Conservation (phyloP, 2,888 invertebrate genomes). For the Poecilobothrus nobilitatus region DNA sequence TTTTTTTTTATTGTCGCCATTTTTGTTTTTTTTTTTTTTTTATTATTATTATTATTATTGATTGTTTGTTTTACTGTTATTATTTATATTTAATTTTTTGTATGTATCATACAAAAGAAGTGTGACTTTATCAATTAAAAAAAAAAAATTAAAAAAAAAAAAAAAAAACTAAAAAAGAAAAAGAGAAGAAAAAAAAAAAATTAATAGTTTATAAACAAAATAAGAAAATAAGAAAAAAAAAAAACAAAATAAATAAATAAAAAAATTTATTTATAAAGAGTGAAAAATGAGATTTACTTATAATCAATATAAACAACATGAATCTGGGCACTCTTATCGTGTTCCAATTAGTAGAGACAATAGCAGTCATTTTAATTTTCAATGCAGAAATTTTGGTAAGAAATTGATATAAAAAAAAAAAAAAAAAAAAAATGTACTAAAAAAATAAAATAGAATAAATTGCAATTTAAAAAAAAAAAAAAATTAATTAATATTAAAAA, state of each 20-base stretch:
- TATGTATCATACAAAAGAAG: no score
- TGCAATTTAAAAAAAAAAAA: no score
- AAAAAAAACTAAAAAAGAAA: constrained; percentile 14
- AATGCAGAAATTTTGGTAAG: constrained; percentile 43
- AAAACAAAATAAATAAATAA: constrained; percentile 12
- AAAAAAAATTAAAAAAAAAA: constrained; percentile 13
- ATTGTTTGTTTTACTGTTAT: no score
- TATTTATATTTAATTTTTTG: no score
- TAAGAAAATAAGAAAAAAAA: neutral
- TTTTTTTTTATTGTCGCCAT: no score
- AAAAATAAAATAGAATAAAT: no score
- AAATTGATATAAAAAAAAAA: neutral
- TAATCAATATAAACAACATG: constrained; percentile 37
- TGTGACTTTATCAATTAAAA: constrained; percentile 1
- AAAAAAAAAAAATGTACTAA: no score
- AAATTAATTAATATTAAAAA: no score
- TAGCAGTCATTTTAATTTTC: constrained; percentile 20
- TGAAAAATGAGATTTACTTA: constrained; percentile 41
- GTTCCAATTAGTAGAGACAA: neutral
- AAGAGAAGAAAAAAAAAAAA: constrained; percentile 3
- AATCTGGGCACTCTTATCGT: constrained; percentile 10
- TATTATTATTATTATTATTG: no score
- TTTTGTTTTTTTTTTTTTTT: no score
- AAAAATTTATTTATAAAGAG: constrained; percentile 10
- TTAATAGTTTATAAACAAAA: neutral